phyloP scores from a whole-genome alignment of 1,140 invertebrate species.

The Zaprionus kolodkinae region DNA sequence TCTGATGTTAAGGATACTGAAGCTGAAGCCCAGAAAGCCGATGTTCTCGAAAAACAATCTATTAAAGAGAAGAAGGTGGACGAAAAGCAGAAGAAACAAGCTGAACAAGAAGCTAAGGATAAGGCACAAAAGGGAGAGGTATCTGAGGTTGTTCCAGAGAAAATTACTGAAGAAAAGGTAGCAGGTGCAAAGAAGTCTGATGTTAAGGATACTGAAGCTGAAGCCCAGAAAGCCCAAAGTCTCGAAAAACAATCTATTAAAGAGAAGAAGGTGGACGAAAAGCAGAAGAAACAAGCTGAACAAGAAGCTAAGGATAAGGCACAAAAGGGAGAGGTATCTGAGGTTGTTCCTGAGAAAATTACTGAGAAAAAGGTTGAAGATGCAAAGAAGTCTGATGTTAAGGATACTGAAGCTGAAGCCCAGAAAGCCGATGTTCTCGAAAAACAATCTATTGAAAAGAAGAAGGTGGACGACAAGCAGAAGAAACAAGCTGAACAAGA shows the following conservation, averaged over 20 bases:
- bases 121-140: constrained; percentile 42
- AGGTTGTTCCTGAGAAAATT: constrained; percentile 22
- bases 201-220: constrained; percentile 15
- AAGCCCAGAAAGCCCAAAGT: constrained; percentile 30
- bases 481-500: constrained; percentile 26
- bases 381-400: constrained; percentile 11
- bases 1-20: constrained; percentile 3
- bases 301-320: constrained; percentile 16
- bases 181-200: constrained; percentile 15
- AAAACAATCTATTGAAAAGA: constrained; percentile 43
- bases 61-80: constrained; percentile 28
- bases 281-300: constrained; percentile 30
- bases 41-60: constrained; percentile 24
- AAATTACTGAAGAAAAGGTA: constrained; percentile 32
- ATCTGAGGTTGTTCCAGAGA: constrained; percentile 36
- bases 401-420: constrained; percentile 21
- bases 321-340: constrained; percentile 20
- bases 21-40: constrained; percentile 39
- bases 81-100: constrained; percentile 13
- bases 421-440: constrained; percentile 32
- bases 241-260: constrained; percentile 38
- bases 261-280: constrained; percentile 19
- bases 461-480: constrained; percentile 38
- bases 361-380: constrained; percentile 34
- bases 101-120: constrained; percentile 18